phyloP scores from a whole-genome alignment of 2,888 invertebrate species.

The Malthinus seriepunctatus region DNA sequence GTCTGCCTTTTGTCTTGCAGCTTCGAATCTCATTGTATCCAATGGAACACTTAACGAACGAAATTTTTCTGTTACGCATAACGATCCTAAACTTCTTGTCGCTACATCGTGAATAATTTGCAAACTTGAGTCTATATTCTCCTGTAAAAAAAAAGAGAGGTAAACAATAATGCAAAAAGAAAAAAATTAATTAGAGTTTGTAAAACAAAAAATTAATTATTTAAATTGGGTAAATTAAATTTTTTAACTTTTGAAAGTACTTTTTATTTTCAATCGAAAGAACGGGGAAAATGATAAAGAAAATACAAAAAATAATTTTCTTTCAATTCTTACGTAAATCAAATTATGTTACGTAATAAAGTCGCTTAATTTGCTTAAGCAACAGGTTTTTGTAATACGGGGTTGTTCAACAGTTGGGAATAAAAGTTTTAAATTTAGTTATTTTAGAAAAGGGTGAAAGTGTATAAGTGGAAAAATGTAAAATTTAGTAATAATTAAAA shows the following conservation, averaged over 20 bases:
- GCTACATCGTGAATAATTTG: slow-evolving; percentile 77
- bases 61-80: slow-evolving; percentile 73
- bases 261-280: not conserved
- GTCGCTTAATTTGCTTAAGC: slow-evolving; percentile 14
- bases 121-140: slow-evolving; percentile 54
- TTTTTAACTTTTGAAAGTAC: not conserved
- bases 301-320: not conserved
- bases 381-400: slow-evolving; percentile 14
- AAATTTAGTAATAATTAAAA: no score
- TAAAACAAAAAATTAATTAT: not conserved
- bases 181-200: no score
- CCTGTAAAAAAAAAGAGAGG: slow-evolving; percentile 39
- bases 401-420: no score
- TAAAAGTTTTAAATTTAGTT: no score
- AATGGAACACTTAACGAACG: slow-evolving; percentile 71
- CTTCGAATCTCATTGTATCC: slow-evolving; percentile 72
- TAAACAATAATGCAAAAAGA: no score
- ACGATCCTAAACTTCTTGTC: slow-evolving; percentile 69
- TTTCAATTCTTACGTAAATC: slow-evolving; percentile 2
- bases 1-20: slow-evolving; percentile 77
- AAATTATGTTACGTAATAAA: slow-evolving; percentile 12
- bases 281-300: not conserved
- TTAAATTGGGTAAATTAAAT: not conserved
- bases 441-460: no score
- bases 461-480: no score